A percentile compares a stretch with the other conserved stretches of the same genome.
phyloP scores from a whole-genome alignment of 2,113 vertebrate genomes.

The Camelus dromedarius region DNA sequence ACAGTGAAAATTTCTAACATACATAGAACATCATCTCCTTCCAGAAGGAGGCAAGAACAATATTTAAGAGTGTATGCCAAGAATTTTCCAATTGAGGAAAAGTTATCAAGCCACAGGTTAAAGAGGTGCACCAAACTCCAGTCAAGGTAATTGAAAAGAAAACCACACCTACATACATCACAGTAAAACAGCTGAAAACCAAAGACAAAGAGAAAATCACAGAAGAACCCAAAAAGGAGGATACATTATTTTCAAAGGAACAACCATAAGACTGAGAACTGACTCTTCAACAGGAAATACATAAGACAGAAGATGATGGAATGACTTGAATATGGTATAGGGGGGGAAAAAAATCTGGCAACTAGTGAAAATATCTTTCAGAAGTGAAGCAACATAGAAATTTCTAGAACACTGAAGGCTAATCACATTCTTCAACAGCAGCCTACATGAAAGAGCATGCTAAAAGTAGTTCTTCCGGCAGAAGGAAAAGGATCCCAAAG shows the following conservation, averaged over 20 bases:
- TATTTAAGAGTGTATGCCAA: neutral
- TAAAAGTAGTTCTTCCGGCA: neutral
- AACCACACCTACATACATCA: neutral
- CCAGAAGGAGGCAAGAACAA: neutral
- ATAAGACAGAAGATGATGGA: neutral
- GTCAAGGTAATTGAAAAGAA: neutral
- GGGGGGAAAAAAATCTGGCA: neutral
- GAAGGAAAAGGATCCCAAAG: neutral
- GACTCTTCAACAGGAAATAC: neutral
- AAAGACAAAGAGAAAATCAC: neutral
- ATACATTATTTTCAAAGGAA: slow-evolving; percentile 31
- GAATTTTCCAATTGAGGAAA: neutral
- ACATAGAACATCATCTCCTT: neutral
- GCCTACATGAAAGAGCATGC: neutral
- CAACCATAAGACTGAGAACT: neutral
- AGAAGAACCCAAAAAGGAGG: neutral
- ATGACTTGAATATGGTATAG: neutral
- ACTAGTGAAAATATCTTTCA: neutral
- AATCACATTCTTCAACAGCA: neutral
- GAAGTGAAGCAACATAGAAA: neutral
- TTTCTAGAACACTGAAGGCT: neutral
- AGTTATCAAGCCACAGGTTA: neutral
- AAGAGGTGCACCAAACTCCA: neutral
- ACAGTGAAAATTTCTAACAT: neutral
- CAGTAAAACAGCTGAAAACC: neutral